These are phyloP conservation scores for Momotus momota DNA, from an alignment of 2,797 vertebrate species.

Conservation along the genomic window DNA sequence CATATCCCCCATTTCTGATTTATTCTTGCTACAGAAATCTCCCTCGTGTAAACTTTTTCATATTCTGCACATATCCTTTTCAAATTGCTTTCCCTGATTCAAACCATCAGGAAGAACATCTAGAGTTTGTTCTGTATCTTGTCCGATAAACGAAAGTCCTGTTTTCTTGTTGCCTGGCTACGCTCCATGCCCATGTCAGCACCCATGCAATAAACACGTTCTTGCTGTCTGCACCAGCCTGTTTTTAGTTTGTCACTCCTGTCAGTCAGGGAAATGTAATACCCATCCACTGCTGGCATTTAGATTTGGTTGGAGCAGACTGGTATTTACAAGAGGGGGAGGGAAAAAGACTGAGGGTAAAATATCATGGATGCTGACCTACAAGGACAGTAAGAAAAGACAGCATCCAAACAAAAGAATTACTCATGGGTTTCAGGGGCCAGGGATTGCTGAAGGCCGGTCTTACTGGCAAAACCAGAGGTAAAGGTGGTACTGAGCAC, in stretches of 20 bases:
- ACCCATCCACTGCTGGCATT: neutral
- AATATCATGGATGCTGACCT: neutral
- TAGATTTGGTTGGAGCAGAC: neutral
- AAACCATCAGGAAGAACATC: neutral
- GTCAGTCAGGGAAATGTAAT: neutral
- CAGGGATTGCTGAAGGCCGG: neutral
- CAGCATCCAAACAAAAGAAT: too few species aligned
- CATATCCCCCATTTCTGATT: neutral
- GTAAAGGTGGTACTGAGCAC: neutral
- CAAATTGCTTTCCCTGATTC: neutral
- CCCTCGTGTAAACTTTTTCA: neutral
- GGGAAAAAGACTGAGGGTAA: neutral
- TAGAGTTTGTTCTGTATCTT: neutral
- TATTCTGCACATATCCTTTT: neutral
- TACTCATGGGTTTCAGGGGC: fast-evolving
- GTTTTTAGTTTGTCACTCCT: neutral
- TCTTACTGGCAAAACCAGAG: neutral
- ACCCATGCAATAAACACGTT: neutral
- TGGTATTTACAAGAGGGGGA: neutral
- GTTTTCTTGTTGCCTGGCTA: slow-evolving; percentile 40
- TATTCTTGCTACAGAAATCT: neutral
- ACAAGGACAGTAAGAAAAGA: neutral
- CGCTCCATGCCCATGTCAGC: neutral
- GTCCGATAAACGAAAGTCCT: neutral
- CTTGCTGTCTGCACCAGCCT: neutral